Evolutionary conservation across 2,113 vertebrate species (phyloP).

Genomic region (Mirza zaza): DNA sequence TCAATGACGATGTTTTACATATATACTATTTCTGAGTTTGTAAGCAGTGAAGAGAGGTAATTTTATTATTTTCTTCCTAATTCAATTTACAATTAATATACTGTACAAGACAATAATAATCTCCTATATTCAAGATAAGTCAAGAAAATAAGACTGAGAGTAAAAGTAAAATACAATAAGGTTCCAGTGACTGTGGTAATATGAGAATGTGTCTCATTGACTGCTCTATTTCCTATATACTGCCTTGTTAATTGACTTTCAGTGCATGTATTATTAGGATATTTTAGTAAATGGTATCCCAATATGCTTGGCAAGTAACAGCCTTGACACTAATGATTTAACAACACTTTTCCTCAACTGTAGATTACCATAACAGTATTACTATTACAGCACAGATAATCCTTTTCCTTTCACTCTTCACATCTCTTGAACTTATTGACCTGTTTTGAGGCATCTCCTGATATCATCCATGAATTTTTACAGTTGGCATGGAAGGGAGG

Average conservation of each 20-base stretch:
- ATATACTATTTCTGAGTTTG: neutral
- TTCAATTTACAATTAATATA: neutral
- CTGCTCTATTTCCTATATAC: neutral
- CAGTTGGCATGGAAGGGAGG: neutral
- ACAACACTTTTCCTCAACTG: neutral
- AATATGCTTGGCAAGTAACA: neutral
- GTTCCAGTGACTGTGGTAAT: neutral
- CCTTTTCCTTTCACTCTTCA: neutral
- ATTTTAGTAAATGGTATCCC: neutral
- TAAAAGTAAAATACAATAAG: neutral
- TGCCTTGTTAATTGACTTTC: neutral
- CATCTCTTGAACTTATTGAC: neutral
- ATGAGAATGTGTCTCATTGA: neutral
- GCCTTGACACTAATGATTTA: neutral
- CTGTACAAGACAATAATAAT: neutral
- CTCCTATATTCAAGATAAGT: neutral
- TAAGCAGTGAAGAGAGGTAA: neutral
- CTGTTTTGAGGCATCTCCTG: neutral
- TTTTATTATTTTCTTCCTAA: neutral
- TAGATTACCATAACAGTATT: neutral
- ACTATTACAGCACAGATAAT: neutral
- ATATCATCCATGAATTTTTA: neutral
- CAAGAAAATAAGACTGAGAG: neutral
- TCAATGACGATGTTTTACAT: neutral
- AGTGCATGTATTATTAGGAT: neutral